Conservation (phyloP, 2,888 invertebrate genomes). For the Pristionchus fissidentatus region DNA sequence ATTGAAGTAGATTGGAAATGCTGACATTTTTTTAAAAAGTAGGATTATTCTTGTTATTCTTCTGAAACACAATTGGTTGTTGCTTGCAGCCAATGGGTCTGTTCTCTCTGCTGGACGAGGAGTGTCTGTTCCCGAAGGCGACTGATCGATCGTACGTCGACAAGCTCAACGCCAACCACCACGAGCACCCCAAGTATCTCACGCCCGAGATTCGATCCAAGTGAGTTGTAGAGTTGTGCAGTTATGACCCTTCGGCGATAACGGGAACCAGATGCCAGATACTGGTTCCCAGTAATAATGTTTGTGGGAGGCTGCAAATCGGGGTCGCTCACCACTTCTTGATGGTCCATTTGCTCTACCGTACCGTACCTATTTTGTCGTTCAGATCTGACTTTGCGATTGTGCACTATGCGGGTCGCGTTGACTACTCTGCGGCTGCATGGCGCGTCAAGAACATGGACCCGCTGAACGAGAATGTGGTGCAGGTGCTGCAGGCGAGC, state of each 20-base stretch:
- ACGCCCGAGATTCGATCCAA: slow-evolving; percentile 79
- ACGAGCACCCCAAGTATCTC: slow-evolving; percentile 95
- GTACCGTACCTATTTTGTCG: background rate
- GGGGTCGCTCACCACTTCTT: too few species aligned
- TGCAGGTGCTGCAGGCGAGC: slow-evolving; percentile 91
- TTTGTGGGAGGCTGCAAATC: too few species aligned
- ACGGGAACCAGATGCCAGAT: too few species aligned
- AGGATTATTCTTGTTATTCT: background rate
- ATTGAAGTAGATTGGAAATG: background rate
- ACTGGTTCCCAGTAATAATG: too few species aligned
- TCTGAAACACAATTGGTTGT: background rate
- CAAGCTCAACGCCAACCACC: slow-evolving; percentile 92
- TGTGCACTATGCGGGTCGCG: slow-evolving; percentile 74
- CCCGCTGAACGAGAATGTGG: slow-evolving; percentile 98
- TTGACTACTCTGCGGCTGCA: slow-evolving; percentile 94
- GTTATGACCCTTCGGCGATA: too few species aligned
- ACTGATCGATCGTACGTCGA: slow-evolving; percentile 98
- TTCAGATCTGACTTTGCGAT: slow-evolving; percentile 89
- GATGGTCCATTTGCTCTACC: too few species aligned
- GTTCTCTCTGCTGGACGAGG: slow-evolving; percentile 96
- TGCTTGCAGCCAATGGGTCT: slow-evolving; percentile 90
- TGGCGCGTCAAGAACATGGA: slow-evolving; percentile 99
- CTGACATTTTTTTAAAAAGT: background rate
- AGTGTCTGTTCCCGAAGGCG: slow-evolving; percentile 99
- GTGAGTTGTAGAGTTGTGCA: slow-evolving; percentile 79